Evolutionary conservation across 2,888 invertebrate species (phyloP).

Genomic region (Tiphia femorata): DNA sequence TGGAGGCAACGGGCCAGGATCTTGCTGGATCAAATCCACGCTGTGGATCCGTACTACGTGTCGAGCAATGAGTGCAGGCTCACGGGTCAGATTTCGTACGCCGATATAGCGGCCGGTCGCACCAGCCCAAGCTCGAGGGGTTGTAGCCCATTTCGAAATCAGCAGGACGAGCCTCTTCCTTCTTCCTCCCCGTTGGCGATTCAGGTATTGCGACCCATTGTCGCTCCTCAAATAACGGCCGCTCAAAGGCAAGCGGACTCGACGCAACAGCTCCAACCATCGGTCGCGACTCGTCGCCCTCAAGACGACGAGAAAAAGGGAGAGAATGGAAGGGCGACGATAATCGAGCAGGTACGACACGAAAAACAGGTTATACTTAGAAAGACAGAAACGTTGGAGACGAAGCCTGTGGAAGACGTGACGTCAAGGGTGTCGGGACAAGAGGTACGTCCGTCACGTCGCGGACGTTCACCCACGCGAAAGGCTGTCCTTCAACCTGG

Average conservation of each 20-base stretch:
- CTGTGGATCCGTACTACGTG: conserved; percentile 81
- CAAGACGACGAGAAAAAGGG: too few species aligned
- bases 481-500: conserved; percentile 32
- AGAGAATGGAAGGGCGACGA: too few species aligned
- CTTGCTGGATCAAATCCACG: conserved; percentile 79
- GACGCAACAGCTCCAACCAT: not conserved
- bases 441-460: conserved; percentile 56
- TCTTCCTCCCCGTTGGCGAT: conserved; percentile 34
- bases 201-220: conserved; percentile 53
- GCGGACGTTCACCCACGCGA: conserved; percentile 72
- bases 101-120: conserved; percentile 79
- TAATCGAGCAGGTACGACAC: not conserved
- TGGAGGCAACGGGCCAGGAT: conserved; percentile 79
- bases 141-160: conserved; percentile 58
- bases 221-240: not conserved
- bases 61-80: conserved; percentile 71
- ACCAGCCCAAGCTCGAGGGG: conserved; percentile 67
- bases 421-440: not conserved
- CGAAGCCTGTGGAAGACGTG: not conserved
- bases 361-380: not conserved
- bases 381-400: not conserved
- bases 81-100: conserved; percentile 70
- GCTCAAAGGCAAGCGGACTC: not conserved
- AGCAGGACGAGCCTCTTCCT: conserved; percentile 49
- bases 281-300: not conserved